Conservation (phyloP, 2,113 vertebrate genomes). For the Halichoeres trimaculatus region DNA sequence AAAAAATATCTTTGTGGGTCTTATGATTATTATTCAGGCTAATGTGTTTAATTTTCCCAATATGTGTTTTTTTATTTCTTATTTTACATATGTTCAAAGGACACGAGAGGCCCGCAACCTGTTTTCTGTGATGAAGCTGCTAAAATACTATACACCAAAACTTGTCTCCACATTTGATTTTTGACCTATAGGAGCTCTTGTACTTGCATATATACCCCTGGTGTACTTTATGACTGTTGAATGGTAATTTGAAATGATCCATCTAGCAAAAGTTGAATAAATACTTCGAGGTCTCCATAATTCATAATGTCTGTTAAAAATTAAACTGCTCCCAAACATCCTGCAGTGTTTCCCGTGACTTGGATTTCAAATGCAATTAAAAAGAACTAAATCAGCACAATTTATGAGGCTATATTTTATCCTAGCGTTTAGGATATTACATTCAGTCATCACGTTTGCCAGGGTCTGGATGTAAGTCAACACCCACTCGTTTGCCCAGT, state of each 20-base stretch:
- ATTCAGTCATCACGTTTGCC: slow-evolving; percentile 10
- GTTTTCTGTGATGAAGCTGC: slow-evolving; percentile 2
- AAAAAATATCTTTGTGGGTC: no score
- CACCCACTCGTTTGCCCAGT: slow-evolving; percentile 20
- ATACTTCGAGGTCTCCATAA: slow-evolving; percentile 7
- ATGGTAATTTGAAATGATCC: slow-evolving; percentile 12
- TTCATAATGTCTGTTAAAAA: slow-evolving; percentile 43
- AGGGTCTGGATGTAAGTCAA: slow-evolving; percentile 40
- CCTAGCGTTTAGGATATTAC: slow-evolving; percentile 4
- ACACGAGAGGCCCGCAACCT: neutral
- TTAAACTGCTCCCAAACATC: slow-evolving; percentile 44
- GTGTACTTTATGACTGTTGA: slow-evolving; percentile 2
- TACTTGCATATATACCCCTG: neutral
- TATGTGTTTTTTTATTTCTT: slow-evolving; percentile 4
- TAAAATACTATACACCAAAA: neutral
- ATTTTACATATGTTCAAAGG: neutral
- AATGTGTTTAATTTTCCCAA: neutral
- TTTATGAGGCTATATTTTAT: slow-evolving; percentile 14
- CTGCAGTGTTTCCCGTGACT: slow-evolving; percentile 21
- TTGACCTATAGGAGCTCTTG: neutral
- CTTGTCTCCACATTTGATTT: neutral
- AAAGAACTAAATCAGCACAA: slow-evolving; percentile 13
- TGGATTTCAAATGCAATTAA: neutral
- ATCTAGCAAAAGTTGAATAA: neutral
- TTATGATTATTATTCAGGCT: neutral